phyloP scores from a whole-genome alignment of 2,888 invertebrate species.

The Mechanitis mazaeus region DNA sequence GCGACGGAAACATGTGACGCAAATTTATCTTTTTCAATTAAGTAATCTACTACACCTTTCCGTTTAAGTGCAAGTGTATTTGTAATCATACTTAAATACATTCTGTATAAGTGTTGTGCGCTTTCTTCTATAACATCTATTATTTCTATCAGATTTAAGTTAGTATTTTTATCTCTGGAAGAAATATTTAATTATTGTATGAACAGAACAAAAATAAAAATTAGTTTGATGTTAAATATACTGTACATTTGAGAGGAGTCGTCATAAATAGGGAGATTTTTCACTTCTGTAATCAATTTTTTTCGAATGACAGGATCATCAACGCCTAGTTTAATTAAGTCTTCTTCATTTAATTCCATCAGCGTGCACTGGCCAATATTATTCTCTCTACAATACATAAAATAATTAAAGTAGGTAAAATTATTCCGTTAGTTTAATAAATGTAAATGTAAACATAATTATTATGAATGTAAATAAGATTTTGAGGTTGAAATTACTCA shows the following conservation, averaged over 20 bases:
- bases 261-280: slow-evolving; percentile 60
- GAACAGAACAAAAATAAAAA: too few species aligned
- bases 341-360: slow-evolving; percentile 61
- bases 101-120: slow-evolving; percentile 60
- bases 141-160: slow-evolving; percentile 52
- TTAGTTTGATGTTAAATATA: too few species aligned
- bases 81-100: slow-evolving; percentile 60
- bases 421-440: too few species aligned
- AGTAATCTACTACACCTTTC: slow-evolving; percentile 51
- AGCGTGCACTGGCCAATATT: slow-evolving; percentile 66
- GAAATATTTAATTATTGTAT: too few species aligned
- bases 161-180: slow-evolving; percentile 24
- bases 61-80: slow-evolving; percentile 59
- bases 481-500: slow-evolving; percentile 41
- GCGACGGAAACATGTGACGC: slow-evolving; percentile 59
- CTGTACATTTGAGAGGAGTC: slow-evolving; percentile 35
- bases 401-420: slow-evolving; percentile 2
- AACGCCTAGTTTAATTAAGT: slow-evolving; percentile 60
- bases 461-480: too few species aligned
- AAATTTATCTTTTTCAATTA: slow-evolving; percentile 60
- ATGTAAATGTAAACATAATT: too few species aligned
- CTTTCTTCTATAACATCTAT: slow-evolving; percentile 59
- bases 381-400: slow-evolving; percentile 44
- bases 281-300: slow-evolving; percentile 55
- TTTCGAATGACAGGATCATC: slow-evolving; percentile 52